Evolutionary conservation across 2,113 vertebrate genomes (phyloP).

Genomic region (Scopus umbretta): DNA sequence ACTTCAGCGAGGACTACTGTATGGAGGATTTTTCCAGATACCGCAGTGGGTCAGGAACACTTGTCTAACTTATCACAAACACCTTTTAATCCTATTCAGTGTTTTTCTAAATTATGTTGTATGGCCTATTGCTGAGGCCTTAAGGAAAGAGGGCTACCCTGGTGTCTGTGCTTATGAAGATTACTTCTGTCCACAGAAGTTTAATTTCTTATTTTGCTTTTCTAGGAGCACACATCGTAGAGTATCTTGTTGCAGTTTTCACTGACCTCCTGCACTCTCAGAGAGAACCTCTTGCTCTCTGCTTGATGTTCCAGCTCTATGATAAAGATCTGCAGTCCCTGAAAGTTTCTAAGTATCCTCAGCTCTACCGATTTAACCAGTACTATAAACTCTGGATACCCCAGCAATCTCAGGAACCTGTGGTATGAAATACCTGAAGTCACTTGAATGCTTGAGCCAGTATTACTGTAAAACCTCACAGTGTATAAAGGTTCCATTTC

Average conservation of each 20-base stretch:
- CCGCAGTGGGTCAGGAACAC: background rate
- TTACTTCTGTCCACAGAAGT: background rate
- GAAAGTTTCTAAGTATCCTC: slow-evolving; percentile 42
- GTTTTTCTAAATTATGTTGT: background rate
- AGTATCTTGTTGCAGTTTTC: slow-evolving; percentile 81
- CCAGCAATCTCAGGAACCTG: slow-evolving; percentile 62
- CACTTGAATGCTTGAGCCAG: background rate
- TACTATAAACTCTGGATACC: slow-evolving; percentile 93
- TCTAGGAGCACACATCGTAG: slow-evolving; percentile 58
- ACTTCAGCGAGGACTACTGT: background rate
- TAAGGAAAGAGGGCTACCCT: background rate
- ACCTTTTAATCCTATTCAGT: background rate
- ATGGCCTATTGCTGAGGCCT: background rate
- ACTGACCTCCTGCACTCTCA: slow-evolving; percentile 90
- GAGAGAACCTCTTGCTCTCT: slow-evolving; percentile 88
- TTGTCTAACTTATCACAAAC: background rate
- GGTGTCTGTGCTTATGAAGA: background rate
- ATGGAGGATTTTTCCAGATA: background rate
- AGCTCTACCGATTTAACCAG: slow-evolving; percentile 69
- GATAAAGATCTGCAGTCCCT: slow-evolving; percentile 78
- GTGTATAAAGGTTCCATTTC: background rate
- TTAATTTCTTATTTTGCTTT: background rate
- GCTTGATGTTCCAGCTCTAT: slow-evolving; percentile 84
- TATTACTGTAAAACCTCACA: background rate
- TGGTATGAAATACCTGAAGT: slow-evolving; percentile 70